Conservation (phyloP, 2,888 invertebrate genomes). For the Drosophila rubida region DNA sequence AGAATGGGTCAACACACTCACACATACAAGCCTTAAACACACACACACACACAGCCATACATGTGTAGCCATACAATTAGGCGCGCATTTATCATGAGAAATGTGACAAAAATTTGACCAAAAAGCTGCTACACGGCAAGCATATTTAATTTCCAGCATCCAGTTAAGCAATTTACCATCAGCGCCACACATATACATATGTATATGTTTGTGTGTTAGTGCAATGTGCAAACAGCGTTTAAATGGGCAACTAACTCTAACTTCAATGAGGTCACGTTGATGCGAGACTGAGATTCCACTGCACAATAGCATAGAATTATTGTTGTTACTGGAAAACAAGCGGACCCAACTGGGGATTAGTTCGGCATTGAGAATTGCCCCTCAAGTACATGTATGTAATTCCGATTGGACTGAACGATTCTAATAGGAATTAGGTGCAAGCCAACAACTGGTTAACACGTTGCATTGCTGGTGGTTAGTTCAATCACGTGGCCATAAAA, state of each 20-base stretch:
- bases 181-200: not conserved
- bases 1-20: constrained; percentile 3
- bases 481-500: not conserved
- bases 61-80: not conserved
- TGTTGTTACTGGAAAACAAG: not conserved
- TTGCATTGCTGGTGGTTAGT: not conserved
- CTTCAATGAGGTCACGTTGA: constrained; percentile 66
- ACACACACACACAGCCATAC: not conserved
- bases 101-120: constrained; percentile 23
- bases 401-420: not conserved
- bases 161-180: constrained; percentile 22
- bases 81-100: constrained; percentile 16
- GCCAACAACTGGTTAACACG: not conserved
- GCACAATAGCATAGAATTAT: constrained; percentile 9
- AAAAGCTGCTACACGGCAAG: constrained; percentile 17
- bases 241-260: constrained; percentile 51
- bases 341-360: not conserved
- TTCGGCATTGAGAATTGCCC: not conserved
- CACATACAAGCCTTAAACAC: constrained; percentile 1
- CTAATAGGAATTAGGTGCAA: not conserved
- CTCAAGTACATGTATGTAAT: not conserved
- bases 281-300: constrained; percentile 27
- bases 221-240: constrained; percentile 49
- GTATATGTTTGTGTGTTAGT: not conserved
- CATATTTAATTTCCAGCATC: constrained; percentile 21